A percentile compares a stretch with the other conserved stretches of the same genome.
phyloP scores from a whole-genome alignment of 2,113 vertebrate species.

The Strigops habroptila region DNA sequence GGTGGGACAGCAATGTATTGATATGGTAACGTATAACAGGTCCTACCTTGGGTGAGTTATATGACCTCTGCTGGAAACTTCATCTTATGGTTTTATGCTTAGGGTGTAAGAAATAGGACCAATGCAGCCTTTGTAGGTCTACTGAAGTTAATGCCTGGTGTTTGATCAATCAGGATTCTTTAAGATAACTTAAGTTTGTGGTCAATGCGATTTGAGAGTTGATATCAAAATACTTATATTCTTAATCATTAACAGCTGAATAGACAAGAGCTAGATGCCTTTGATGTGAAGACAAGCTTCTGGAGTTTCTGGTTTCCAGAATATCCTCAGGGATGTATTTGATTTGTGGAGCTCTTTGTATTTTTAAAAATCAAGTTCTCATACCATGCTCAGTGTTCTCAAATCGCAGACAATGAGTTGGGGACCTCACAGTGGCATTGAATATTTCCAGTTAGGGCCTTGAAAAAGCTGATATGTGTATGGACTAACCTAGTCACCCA shows the following conservation, averaged over 20 bases:
- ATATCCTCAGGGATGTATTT: neutral
- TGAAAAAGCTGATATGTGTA: neutral
- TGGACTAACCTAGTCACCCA: neutral
- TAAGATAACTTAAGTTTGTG: neutral
- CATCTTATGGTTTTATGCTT: neutral
- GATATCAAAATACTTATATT: neutral
- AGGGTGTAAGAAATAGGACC: neutral
- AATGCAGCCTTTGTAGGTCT: neutral
- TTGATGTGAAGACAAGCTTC: neutral
- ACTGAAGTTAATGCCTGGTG: neutral
- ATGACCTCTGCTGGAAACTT: neutral
- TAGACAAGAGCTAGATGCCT: neutral
- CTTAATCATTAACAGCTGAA: constrained; percentile 47
- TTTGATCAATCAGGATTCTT: neutral
- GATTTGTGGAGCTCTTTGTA: neutral
- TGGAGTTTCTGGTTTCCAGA: constrained; percentile 42
- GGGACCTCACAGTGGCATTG: neutral
- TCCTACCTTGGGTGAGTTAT: neutral
- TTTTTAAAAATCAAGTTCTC: constrained; percentile 3
- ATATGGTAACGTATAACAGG: neutral
- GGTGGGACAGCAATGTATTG: neutral
- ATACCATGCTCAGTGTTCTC: neutral
- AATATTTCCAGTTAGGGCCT: neutral
- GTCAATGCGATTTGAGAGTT: neutral
- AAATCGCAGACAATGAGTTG: neutral